These are phyloP conservation scores for Ceratina calcarata DNA, from an alignment of 1,140 invertebrate genomes.

Conservation along the genomic window DNA sequence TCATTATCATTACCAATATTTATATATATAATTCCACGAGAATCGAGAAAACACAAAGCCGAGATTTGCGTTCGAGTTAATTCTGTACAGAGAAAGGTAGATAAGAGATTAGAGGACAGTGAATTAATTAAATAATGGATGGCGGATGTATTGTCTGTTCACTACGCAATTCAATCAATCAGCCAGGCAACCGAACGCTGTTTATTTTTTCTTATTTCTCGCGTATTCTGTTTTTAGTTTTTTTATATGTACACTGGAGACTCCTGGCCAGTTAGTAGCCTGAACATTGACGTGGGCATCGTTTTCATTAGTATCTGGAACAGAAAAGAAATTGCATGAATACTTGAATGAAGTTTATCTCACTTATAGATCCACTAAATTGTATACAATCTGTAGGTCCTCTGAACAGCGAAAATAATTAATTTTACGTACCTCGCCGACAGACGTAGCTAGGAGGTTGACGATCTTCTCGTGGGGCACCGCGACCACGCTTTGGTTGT, in stretches of 20 bases:
- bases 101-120: conserved; percentile 1
- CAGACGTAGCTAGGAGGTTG: conserved; percentile 98
- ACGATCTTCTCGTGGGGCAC: conserved; percentile 99
- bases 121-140: conserved; percentile 74
- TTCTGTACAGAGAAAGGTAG: conserved; percentile 72
- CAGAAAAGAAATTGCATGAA: conserved; percentile 27
- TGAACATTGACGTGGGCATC: conserved; percentile 99
- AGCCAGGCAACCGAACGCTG: conserved; percentile 72
- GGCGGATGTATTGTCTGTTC: conserved; percentile 80
- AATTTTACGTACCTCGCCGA: conserved; percentile 91
- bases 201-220: no score
- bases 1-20: no score
- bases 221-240: not conserved
- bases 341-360: not conserved
- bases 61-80: conserved; percentile 68
- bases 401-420: not conserved
- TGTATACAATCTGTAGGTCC: not conserved
- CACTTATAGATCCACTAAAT: not conserved
- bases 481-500: conserved; percentile 99
- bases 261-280: conserved; percentile 98
- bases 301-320: conserved; percentile 99
- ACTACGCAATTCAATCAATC: conserved; percentile 75
- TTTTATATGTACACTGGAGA: conserved; percentile 98
- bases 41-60: conserved; percentile 71
- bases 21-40: conserved; percentile 61